Evolutionary conservation across 2,888 invertebrate species (phyloP).

Genomic region (Drosophila multiciliata): DNA sequence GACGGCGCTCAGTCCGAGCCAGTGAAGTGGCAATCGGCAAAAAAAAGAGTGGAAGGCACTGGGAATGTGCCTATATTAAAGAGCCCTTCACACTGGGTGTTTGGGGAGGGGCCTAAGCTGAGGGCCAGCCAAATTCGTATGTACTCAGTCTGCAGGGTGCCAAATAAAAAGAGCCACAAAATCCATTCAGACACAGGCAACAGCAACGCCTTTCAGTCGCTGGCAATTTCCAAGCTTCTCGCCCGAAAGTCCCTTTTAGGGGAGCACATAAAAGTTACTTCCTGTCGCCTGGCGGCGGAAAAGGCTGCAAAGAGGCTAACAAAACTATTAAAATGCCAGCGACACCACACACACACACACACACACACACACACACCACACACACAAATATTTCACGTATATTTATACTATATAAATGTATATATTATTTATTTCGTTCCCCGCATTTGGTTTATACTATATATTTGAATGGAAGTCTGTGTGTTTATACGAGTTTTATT

Average conservation of each 20-base stretch:
- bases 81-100: neutral
- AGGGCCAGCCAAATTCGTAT: neutral
- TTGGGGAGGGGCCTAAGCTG: neutral
- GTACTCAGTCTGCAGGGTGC: conserved; percentile 48
- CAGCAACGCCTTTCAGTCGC: conserved; percentile 46
- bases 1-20: conserved; percentile 20
- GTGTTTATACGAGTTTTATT: conserved; percentile 55
- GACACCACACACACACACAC: conserved; percentile 46
- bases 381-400: conserved; percentile 7
- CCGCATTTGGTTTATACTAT: conserved; percentile 12
- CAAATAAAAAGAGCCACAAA: conserved; percentile 74
- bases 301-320: conserved; percentile 62
- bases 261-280: conserved; percentile 74
- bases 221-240: conserved; percentile 28
- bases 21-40: conserved; percentile 17
- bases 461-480: conserved; percentile 19
- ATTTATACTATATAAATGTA: conserved; percentile 30
- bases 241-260: conserved; percentile 56
- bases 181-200: conserved; percentile 65
- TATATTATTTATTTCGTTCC: conserved; percentile 71
- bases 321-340: conserved; percentile 79
- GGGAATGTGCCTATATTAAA: conserved; percentile 25
- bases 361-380: neutral
- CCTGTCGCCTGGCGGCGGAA: conserved; percentile 54
- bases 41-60: neutral